Evolutionary conservation across 2,888 invertebrate genomes (phyloP), one percentile per base, ranked within the genome.

Genomic region (Clunio marinus): DNA sequence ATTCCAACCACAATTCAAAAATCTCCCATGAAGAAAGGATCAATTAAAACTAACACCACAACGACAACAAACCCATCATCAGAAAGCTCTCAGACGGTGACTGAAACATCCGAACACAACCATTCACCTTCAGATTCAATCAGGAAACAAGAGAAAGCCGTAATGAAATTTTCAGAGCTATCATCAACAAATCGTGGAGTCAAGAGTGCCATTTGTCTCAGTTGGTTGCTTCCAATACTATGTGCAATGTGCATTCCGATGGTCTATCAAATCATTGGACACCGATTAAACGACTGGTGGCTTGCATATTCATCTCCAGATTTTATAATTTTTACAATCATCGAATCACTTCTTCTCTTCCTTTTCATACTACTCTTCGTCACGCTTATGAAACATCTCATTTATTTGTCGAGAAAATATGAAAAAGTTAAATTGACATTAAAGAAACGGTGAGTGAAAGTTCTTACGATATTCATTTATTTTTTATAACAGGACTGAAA

Each of bases 311-410:
- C 81, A 24, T 82, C 82, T 22, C 78, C 83, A 17, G 81, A 87
- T 67, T 86, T 86, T 73, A 81, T 83, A 70, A 86, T 88, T 72
- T 88, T 87, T 75, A 81, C 85, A 27, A 84, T 83, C 63, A 88
- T 88, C 69, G 85, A 87, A 72, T 82, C 83, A 28, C 81, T 89
- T 69, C 84, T 91, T 73, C 81, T 86, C 41, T 76, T 84, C 35
- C 82, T 91, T 59, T 88, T 89, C 74, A 78, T 85, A 51, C 83
- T 88, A 65, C 81, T 91, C 67, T 86, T 88, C 71, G 79, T 84
- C 72, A 86, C 86, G 73, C 86, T 89, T 25, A 82, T 86, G 70
- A 81, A 83, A 72, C 81, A 86, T 70, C 77, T 88, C 71, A 78
- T 83, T 71, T 81, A 83, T 73, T 78, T 86, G 71, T 82, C 82